Conservation (phyloP, 2,113 vertebrate genomes). For the Aleadryas rufinucha region DNA sequence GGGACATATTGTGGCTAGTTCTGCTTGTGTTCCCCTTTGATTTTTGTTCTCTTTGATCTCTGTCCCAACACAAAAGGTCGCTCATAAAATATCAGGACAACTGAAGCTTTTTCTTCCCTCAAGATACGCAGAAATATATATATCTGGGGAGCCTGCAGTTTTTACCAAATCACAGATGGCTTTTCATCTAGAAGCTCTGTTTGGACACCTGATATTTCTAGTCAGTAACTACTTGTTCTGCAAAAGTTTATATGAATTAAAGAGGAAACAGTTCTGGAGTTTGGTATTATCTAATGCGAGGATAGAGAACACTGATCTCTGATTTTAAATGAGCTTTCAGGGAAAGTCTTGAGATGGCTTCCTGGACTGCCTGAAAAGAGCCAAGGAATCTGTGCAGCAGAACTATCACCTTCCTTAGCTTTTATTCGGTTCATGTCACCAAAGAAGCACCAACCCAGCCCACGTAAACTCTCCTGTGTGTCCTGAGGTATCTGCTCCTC, state of each 20-base stretch:
- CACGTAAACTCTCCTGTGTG: neutral
- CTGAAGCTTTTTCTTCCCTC: neutral
- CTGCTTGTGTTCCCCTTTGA: neutral
- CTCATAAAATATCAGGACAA: neutral
- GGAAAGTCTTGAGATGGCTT: neutral
- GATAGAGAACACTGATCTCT: neutral
- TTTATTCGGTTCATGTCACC: neutral
- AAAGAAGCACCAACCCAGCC: neutral
- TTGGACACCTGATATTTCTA: neutral
- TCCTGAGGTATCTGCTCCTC: accelerated
- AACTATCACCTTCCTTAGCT: neutral
- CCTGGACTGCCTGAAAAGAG: neutral
- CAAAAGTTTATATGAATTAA: neutral
- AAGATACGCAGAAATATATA: neutral
- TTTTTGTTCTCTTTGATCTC: slow-evolving; percentile 6
- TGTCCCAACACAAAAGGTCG: neutral
- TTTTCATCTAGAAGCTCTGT: neutral
- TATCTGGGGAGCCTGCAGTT: neutral
- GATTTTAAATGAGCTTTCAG: neutral
- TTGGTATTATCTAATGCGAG: neutral
- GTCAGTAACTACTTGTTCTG: neutral
- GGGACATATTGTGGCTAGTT: neutral
- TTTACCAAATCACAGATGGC: neutral
- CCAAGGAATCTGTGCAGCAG: neutral
- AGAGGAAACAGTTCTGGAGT: neutral